Evolutionary conservation across 2,113 vertebrate species (phyloP).

Genomic region (Hypocryptadius cinnamomeus): DNA sequence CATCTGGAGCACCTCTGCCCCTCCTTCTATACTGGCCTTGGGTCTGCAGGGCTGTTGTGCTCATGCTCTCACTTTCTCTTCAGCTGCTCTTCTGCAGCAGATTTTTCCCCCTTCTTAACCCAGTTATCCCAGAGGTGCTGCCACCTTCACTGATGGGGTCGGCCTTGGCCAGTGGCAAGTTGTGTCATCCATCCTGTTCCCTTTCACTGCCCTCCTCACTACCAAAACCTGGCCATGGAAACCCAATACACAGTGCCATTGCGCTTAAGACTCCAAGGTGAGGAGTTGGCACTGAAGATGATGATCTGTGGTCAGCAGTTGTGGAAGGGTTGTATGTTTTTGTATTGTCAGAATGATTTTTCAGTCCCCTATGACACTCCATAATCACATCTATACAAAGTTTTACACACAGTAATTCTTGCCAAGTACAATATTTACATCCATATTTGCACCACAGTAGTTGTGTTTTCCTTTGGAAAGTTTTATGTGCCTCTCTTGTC

Average conservation of each 20-base stretch:
- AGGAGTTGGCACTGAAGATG: not conserved
- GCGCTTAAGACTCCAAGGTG: not conserved
- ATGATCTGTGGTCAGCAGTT: not conserved
- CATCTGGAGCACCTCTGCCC: not conserved
- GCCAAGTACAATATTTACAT: not conserved
- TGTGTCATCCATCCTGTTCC: not conserved
- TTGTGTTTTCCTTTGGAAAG: not conserved
- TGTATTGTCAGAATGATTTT: not conserved
- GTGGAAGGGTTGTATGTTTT: not conserved
- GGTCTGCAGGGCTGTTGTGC: not conserved
- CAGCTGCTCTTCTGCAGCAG: not conserved
- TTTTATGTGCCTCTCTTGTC: not conserved
- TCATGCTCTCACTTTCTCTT: not conserved
- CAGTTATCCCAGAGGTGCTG: not conserved
- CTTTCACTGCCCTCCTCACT: not conserved
- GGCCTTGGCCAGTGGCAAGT: rapidly evolving
- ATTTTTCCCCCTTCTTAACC: not conserved
- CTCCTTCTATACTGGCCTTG: not conserved
- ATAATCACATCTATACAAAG: not conserved
- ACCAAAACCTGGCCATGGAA: not conserved
- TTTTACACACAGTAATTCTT: not conserved
- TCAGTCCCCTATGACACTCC: not conserved
- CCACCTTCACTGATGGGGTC: rapidly evolving
- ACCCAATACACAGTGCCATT: not conserved
- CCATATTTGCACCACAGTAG: not conserved